Conservation (phyloP, 2,113 vertebrate species). For the Hemiscyllium ocellatum region DNA sequence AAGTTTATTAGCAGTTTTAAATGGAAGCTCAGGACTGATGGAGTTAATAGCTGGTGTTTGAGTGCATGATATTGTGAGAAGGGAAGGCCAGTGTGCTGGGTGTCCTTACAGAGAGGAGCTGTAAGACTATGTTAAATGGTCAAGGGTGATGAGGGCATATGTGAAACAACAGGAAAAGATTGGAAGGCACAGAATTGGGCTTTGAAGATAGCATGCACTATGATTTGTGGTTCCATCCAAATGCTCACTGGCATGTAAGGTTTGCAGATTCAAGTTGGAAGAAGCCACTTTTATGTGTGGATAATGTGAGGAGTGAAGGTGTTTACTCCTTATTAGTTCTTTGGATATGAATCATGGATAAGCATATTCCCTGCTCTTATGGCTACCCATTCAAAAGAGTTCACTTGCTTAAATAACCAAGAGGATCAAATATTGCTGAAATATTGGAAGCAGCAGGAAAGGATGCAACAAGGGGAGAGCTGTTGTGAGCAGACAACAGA, state of each 20-base stretch:
- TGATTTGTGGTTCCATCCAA: neutral
- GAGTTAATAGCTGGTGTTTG: neutral
- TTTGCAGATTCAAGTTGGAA: neutral
- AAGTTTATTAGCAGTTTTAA: neutral
- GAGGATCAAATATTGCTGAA: neutral
- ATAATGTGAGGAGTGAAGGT: neutral
- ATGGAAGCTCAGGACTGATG: neutral
- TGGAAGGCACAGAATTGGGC: neutral
- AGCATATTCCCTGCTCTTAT: neutral
- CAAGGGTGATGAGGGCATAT: neutral
- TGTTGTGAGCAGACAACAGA: neutral
- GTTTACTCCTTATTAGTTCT: neutral
- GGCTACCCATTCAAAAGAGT: neutral
- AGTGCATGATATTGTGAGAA: neutral
- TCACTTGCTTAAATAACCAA: neutral
- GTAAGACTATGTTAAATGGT: neutral
- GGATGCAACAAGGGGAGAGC: neutral
- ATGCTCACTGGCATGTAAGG: neutral
- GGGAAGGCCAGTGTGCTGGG: neutral
- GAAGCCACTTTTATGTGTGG: neutral
- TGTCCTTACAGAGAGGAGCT: neutral
- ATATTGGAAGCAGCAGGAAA: neutral
- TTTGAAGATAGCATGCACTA: neutral
- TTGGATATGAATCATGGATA: neutral
- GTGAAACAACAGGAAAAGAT: neutral